phyloP scores from a whole-genome alignment of 2,888 invertebrate species.

The Sphecodes monilicornis region DNA sequence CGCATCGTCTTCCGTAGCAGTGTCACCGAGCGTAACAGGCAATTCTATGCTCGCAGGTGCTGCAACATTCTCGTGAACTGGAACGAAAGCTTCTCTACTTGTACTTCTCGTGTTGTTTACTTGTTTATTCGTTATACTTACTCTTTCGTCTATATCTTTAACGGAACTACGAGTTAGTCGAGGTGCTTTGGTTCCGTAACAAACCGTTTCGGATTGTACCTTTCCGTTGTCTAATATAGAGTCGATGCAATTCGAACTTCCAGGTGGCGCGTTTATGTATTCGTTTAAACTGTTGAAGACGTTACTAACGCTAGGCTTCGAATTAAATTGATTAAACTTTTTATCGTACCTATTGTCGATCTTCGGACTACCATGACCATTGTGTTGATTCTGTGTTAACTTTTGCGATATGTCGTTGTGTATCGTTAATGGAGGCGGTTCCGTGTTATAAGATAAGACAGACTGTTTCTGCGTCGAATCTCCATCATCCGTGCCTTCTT shows the following conservation, averaged over 20 bases:
- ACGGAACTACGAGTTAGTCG: slow-evolving; percentile 26
- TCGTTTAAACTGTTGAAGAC: slow-evolving; percentile 88
- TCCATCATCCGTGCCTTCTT: slow-evolving; percentile 67
- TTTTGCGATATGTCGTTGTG: slow-evolving; percentile 79
- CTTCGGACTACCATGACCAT: slow-evolving; percentile 72
- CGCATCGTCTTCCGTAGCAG: slow-evolving; percentile 23
- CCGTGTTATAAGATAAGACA: slow-evolving; percentile 68
- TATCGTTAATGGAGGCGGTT: slow-evolving; percentile 70
- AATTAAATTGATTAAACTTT: slow-evolving; percentile 80
- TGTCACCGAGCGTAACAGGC: slow-evolving; percentile 15
- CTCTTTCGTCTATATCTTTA: slow-evolving; percentile 21
- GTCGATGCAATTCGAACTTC: slow-evolving; percentile 71
- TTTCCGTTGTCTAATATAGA: slow-evolving; percentile 45
- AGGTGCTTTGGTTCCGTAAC: slow-evolving; percentile 26
- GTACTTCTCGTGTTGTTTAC: slow-evolving; percentile 8
- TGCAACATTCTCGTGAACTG: slow-evolving; percentile 22
- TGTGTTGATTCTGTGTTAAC: slow-evolving; percentile 76
- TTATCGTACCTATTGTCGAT: slow-evolving; percentile 79
- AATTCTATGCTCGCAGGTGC: slow-evolving; percentile 12
- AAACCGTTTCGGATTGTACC: slow-evolving; percentile 29
- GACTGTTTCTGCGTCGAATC: slow-evolving; percentile 75
- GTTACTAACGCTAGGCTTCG: slow-evolving; percentile 86
- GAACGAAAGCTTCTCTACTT: slow-evolving; percentile 17
- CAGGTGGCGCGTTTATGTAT: slow-evolving; percentile 85
- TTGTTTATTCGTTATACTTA: slow-evolving; percentile 20